Base-by-base conservation (phyloP, 2,113 vertebrate species). In the Bothrops jararaca region DNA sequence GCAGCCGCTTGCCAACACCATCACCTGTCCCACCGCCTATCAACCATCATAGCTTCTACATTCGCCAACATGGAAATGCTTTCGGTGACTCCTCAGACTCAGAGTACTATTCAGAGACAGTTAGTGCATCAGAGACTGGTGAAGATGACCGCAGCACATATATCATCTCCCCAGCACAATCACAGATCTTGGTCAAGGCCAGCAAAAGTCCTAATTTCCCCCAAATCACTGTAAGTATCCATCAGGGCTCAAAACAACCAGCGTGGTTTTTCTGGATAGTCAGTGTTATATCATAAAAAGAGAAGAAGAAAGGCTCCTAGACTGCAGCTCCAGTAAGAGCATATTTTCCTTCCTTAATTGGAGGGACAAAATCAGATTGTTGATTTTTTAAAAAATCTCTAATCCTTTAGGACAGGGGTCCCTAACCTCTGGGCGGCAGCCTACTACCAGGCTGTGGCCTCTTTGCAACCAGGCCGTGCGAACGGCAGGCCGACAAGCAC, bases 191-290 rank as follows among this genome's bases (percentile, higher is more conserved):
- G 39, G 97, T 98, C 92, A 98, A 98, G 95, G 98, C 98, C 22
- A 98, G 98, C 97, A 98, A 98, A 95, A 98, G 98, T 94, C 98
- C 98, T 92, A 98, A 96, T 94, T 98, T 98, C 91, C 98, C 98
- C 13, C 98, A 95, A 92, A 97, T 98, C 92, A 98, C 97, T 15
- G 98, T 99, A 96, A 94, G 98, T 95, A 42, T 15, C 39, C 54
- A 48, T 26, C 50, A 86, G 50, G 8, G 5, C 4, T 4, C 52
- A 12, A 56, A 2, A 13, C n/a, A 24, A 1, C 0, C 0, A 48
- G 24, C 1, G 45, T 8, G 11, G 23, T 4, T 90, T 53, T 13
- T 89, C 23, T 34, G 42, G 26, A 60, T 4, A 4, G 4, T 18
- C 54, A 74, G 0, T 11, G 5, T 60, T 87, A 48, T 34, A 23